Evolutionary conservation across 2,797 vertebrate species (phyloP), one percentile per base, ranked within the genome.

Genomic region (Cossypha niveicapilla): DNA sequence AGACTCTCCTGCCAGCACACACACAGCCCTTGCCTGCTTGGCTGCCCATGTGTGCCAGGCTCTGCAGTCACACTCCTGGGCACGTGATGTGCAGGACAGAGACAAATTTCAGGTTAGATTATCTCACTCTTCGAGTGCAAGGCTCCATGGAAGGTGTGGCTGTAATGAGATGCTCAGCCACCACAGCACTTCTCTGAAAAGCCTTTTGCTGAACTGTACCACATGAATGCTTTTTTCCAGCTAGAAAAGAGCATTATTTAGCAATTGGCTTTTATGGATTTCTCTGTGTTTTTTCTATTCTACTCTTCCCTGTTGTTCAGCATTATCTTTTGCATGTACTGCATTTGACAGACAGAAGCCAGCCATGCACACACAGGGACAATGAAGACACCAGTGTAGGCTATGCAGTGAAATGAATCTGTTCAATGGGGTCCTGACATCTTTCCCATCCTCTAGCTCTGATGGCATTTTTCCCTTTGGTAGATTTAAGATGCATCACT

Each of bases 1-100:
- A 79, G 54, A 16, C 41, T 47, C 74, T 60, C 37, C 53, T 56
- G 70, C 32, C 60, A 70, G 45, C 21, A 54, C 44, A 3, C 2
- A 0, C 14, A 14, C 0, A 0, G 50, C 71, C 23, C 58, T 28
- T 48, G 45, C 67, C 44, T 44, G 66, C 65, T 61, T 57, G 67
- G 39, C 72, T 73, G 78, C 61, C 50, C 34, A 27, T 25, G 48
- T 1, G 0, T 11, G 35, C 39, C 82, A 75, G 47, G 41, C 83
- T 77, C 85, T n/a, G 88, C 82, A 83, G 61, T 86, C 95, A 93
- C 68, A 8, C 63, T 95, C n/a, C 50, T 13, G 4, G 4, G 58
- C 82, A 65, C 8, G 4, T 18, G 85, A 68, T 30, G 39, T 14
- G 45, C 39, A 48, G 74, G 45, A 53, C 2, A 8, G 32, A 70